phyloP scores from a whole-genome alignment of 1,140 invertebrate species.

The Anoplophora glabripennis region DNA sequence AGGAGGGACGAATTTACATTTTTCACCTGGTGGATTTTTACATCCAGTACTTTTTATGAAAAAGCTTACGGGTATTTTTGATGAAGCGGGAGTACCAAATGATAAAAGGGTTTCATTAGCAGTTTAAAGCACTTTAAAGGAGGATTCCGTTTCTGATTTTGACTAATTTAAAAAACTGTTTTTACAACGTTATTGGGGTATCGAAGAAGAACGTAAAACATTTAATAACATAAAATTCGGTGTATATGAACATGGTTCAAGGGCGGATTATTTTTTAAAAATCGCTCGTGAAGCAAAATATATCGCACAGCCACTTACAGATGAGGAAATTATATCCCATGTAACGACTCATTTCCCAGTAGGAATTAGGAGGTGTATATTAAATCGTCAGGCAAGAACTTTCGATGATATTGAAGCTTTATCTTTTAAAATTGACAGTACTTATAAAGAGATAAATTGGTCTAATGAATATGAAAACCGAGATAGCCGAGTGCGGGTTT shows the following conservation, averaged over 20 bases:
- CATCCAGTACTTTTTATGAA: slow-evolving; percentile 7
- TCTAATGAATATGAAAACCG: background rate
- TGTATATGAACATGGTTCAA: slow-evolving; percentile 6
- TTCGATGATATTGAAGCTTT: slow-evolving; percentile 1
- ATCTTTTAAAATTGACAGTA: background rate
- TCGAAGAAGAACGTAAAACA: background rate
- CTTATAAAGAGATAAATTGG: background rate
- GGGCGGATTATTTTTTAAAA: slow-evolving; percentile 11
- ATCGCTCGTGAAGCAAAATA: slow-evolving; percentile 1
- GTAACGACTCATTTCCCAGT: slow-evolving; percentile 7
- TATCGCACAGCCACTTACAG: slow-evolving; percentile 10
- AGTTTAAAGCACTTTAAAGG: background rate
- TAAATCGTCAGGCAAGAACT: background rate
- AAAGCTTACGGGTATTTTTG: background rate
- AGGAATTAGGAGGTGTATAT: background rate
- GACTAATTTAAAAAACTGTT: slow-evolving; percentile 6
- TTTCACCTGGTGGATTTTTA: background rate
- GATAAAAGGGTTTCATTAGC: slow-evolving; percentile 6
- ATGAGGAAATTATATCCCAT: slow-evolving; percentile 6
- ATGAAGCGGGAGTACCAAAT: slow-evolving; percentile 12
- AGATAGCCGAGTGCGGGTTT: background rate
- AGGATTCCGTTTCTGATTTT: background rate
- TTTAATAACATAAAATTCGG: slow-evolving; percentile 9
- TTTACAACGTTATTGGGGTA: slow-evolving; percentile 5
- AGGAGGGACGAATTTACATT: slow-evolving; percentile 1